A percentile compares a stretch with the other conserved stretches of the same genome.
These are phyloP conservation scores for Anas georgica DNA, from an alignment of 2,797 vertebrate species.

Conservation along the genomic window DNA sequence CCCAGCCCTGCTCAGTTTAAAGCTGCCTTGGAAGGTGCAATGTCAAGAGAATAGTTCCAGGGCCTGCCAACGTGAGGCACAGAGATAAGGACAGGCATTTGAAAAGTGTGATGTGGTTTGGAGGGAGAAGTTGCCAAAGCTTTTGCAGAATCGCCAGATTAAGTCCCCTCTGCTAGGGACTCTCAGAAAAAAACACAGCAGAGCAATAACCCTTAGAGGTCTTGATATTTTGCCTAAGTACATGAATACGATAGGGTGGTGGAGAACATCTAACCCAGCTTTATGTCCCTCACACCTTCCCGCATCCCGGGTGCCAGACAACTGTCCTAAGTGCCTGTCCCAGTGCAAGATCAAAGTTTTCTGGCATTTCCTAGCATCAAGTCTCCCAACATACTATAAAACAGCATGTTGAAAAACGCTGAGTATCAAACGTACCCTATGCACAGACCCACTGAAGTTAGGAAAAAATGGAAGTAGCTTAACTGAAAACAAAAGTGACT, in stretches of 20 bases:
- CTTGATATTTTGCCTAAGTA: not conserved
- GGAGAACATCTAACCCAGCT: not conserved
- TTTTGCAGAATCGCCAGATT: not conserved
- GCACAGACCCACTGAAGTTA: not conserved
- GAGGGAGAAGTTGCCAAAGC: not conserved
- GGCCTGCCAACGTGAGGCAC: not conserved
- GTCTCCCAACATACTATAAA: not conserved
- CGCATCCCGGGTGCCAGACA: not conserved
- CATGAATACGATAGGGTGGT: not conserved
- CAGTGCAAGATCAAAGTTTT: not conserved
- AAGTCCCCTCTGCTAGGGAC: not conserved
- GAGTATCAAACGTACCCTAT: not conserved
- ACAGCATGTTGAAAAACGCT: not conserved
- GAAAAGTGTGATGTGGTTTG: not conserved
- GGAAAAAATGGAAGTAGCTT: not conserved
- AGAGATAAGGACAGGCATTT: not conserved
- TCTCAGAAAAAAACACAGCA: not conserved
- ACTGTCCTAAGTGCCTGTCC: not conserved
- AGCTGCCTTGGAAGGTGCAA: not conserved
- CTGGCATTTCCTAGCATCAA: not conserved
- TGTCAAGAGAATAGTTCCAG: not conserved
- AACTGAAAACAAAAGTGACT: slow-evolving; percentile 16
- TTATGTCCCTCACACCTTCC: not conserved
- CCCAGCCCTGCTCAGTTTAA: not conserved
- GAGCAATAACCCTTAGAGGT: not conserved